These are phyloP conservation scores for Sebastes hubbsi DNA, from an alignment of 2,797 vertebrate genomes.

Conservation along the genomic window DNA sequence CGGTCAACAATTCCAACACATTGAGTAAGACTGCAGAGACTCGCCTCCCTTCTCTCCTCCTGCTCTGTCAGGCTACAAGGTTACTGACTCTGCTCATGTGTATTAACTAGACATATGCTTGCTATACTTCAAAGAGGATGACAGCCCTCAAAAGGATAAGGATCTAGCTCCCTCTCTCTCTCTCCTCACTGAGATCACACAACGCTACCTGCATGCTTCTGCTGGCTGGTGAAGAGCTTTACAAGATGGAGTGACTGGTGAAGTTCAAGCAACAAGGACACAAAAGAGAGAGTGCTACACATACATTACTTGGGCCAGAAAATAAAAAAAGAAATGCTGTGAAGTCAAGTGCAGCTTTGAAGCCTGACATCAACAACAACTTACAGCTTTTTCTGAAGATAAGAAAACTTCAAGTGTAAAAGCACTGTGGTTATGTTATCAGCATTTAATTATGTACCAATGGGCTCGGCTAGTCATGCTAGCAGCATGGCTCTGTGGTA, in stretches of 20 bases:
- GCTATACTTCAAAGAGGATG: constrained; percentile 26
- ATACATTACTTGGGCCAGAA: not conserved
- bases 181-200: not conserved
- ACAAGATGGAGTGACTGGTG: not conserved
- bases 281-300: not conserved
- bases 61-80: not conserved
- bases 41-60: not conserved
- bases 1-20: not conserved
- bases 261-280: not conserved
- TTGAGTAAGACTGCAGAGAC: constrained; percentile 3
- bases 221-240: not conserved
- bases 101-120: constrained; percentile 48
- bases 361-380: not conserved
- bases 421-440: not conserved
- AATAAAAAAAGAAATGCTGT: not conserved
- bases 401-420: not conserved
- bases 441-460: not conserved
- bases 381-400: not conserved
- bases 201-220: not conserved
- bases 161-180: not conserved
- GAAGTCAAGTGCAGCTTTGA: not conserved
- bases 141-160: not conserved
- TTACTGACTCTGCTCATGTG: constrained; percentile 14
- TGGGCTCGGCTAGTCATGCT: not conserved
- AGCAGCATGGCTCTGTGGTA: not conserved